Evolutionary conservation across 2,888 invertebrate species (phyloP).

Genomic region (Calameuta idolon): DNA sequence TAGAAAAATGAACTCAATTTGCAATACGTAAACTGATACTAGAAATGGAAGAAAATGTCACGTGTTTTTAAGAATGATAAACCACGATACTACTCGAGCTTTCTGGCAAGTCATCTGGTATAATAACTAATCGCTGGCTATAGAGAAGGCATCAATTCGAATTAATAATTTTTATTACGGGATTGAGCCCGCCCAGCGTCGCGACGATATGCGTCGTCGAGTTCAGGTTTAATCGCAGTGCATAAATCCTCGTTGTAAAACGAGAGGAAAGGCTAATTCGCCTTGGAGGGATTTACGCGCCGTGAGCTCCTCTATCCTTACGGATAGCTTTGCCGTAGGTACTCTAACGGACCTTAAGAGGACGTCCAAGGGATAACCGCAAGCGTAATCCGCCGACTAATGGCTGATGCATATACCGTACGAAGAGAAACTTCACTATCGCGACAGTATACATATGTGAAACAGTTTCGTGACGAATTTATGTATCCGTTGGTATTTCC

Average conservation of each 20-base stretch:
- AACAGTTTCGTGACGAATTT: background rate
- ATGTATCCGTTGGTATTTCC: background rate
- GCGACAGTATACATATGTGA: background rate
- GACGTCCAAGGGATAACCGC: background rate
- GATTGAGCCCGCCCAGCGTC: background rate
- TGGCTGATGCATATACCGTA: background rate
- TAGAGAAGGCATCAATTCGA: background rate
- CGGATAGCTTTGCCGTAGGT: background rate
- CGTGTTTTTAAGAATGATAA: background rate
- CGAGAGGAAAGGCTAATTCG: slow-evolving; percentile 4
- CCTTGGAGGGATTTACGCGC: background rate
- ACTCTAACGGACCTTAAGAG: background rate
- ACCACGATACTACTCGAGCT: background rate
- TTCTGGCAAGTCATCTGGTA: background rate
- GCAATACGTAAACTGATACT: background rate
- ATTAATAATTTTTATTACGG: background rate
- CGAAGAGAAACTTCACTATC: background rate
- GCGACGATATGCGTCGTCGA: background rate
- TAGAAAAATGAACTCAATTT: background rate
- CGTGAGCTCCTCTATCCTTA: background rate
- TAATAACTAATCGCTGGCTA: background rate
- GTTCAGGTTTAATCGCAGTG: slow-evolving; percentile 34
- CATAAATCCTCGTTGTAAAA: slow-evolving; percentile 30
- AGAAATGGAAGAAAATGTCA: background rate
- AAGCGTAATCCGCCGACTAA: background rate